These are phyloP conservation scores for Agrotis puta DNA, from an alignment of 2,888 invertebrate genomes.

Conservation along the genomic window DNA sequence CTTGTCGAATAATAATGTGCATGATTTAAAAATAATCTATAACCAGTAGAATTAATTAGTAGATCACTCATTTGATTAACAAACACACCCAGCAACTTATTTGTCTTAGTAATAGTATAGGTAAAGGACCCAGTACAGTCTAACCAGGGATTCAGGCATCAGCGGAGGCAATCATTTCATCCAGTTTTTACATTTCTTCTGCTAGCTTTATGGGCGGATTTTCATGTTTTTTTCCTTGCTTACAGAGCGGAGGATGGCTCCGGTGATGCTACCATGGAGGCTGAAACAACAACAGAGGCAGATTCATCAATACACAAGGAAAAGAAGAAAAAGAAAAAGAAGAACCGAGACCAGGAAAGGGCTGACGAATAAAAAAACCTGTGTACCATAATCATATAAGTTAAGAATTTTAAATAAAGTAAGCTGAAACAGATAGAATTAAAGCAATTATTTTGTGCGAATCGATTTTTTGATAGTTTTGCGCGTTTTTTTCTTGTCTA, in stretches of 20 bases:
- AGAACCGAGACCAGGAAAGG: constrained; percentile 92
- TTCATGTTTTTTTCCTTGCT: constrained; percentile 15
- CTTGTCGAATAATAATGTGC: too few relatives aligned
- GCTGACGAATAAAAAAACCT: constrained; percentile 78
- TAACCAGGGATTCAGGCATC: too few relatives aligned
- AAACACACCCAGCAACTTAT: too few relatives aligned
- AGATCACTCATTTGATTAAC: too few relatives aligned
- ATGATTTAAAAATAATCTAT: too few relatives aligned
- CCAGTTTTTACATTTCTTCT: too few relatives aligned
- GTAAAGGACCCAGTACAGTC: too few relatives aligned
- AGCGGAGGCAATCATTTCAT: too few relatives aligned
- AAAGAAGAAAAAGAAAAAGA: constrained; percentile 95
- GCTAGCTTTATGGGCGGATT: neutral
- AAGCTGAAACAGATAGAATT: constrained; percentile 46
- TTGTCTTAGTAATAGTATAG: too few relatives aligned
- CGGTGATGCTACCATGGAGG: constrained; percentile 81
- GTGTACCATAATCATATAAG: constrained; percentile 59
- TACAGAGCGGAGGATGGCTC: constrained; percentile 77
- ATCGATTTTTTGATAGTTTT: constrained; percentile 25
- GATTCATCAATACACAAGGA: constrained; percentile 91
- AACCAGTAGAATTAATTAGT: too few relatives aligned
- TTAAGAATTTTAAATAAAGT: constrained; percentile 42
- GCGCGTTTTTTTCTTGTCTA: constrained; percentile 27
- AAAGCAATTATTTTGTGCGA: constrained; percentile 37
- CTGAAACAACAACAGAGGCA: constrained; percentile 81